A percentile compares a stretch with the other conserved stretches of the same genome.
phyloP scores from a whole-genome alignment of 2,113 vertebrate species.

The Brienomyrus longianalis region DNA sequence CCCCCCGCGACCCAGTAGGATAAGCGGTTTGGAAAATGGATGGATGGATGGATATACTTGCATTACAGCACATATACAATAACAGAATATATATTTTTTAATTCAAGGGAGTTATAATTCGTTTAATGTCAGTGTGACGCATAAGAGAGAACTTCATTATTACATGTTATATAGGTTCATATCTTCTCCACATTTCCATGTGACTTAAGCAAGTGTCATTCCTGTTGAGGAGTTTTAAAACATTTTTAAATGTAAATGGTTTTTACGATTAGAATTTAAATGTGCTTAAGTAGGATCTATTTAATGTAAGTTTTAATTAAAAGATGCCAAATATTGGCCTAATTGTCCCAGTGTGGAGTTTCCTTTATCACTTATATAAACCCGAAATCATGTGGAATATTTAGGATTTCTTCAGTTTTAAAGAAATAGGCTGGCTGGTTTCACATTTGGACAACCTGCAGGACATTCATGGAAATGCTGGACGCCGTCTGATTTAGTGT shows the following conservation, averaged over 20 bases:
- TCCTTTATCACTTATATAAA: neutral
- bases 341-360: neutral
- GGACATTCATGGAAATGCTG: neutral
- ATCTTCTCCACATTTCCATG: neutral
- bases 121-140: neutral
- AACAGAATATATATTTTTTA: neutral
- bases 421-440: neutral
- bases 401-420: neutral
- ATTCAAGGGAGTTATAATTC: neutral
- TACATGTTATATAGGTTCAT: neutral
- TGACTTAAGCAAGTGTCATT: neutral
- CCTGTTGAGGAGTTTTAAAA: neutral
- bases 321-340: neutral
- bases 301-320: conserved; percentile 3
- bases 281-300: neutral
- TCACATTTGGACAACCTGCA: neutral
- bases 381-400: neutral
- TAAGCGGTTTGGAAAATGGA: too few species aligned
- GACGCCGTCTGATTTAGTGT: neutral
- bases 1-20: too few species aligned
- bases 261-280: neutral
- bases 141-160: neutral
- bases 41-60: too few species aligned
- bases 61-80: neutral
- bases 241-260: neutral